Conservation (phyloP, 1,140 invertebrate genomes). For the Yoshiicerus persimilis region DNA sequence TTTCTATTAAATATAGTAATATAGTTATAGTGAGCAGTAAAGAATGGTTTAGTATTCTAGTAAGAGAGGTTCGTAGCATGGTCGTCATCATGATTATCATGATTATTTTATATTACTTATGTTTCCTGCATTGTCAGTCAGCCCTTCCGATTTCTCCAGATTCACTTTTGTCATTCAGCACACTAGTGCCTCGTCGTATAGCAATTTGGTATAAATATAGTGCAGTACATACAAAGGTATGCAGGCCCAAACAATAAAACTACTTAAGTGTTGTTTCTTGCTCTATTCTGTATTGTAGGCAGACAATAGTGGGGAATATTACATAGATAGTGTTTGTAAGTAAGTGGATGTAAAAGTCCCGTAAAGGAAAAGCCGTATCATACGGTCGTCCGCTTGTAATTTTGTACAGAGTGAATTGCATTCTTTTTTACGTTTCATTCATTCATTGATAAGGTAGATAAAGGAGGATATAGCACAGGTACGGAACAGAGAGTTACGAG, state of each 20-base stretch:
- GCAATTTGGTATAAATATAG: not conserved
- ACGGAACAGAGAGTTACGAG: no score
- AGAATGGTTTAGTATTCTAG: not conserved
- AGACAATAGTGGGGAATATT: no score
- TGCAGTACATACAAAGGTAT: not conserved
- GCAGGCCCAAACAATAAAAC: not conserved
- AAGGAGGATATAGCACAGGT: no score
- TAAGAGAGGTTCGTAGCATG: not conserved
- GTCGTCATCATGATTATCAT: not conserved
- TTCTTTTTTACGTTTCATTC: not conserved
- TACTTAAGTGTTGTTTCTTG: not conserved
- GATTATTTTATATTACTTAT: conserved; percentile 7
- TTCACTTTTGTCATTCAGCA: not conserved
- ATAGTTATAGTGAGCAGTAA: not conserved
- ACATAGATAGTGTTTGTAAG: not conserved
- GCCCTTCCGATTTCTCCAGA: conserved; percentile 20
- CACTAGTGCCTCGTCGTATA: not conserved
- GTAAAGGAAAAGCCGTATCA: not conserved
- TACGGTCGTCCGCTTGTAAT: not conserved
- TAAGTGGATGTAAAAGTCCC: not conserved
- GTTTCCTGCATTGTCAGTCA: conserved; percentile 12
- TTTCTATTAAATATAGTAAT: no score
- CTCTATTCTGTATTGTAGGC: not conserved
- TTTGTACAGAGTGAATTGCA: not conserved
- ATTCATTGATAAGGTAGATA: not conserved